A percentile compares a stretch with the other conserved stretches of the same genome.
phyloP scores from a whole-genome alignment of 2,888 invertebrate species.

The Spisula solida region DNA sequence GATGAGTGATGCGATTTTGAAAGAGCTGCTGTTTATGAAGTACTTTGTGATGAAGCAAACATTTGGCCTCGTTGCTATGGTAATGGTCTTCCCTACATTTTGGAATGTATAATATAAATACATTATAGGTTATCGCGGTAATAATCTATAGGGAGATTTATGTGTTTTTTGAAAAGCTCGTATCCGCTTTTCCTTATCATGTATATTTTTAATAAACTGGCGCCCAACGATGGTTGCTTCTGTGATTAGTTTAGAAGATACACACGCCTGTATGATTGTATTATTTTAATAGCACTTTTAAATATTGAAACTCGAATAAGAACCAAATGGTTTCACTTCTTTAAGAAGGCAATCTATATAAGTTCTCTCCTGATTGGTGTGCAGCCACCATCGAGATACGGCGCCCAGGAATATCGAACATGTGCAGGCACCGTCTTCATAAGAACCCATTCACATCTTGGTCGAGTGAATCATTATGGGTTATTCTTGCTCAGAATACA shows the following conservation, averaged over 20 bases:
- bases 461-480: too few relatives aligned
- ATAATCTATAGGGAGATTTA: constrained; percentile 30
- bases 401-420: too few relatives aligned
- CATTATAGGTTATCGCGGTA: constrained; percentile 21
- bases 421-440: too few relatives aligned
- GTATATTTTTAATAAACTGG: constrained; percentile 10
- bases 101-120: constrained; percentile 52
- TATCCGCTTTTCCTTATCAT: neutral
- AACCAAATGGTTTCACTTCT: too few relatives aligned
- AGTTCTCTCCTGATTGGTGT: too few relatives aligned
- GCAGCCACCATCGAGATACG: too few relatives aligned
- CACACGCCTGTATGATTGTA: neutral
- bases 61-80: constrained; percentile 59
- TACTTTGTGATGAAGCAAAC: constrained; percentile 54
- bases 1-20: constrained; percentile 39
- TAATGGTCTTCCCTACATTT: constrained; percentile 35
- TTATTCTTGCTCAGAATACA: too few relatives aligned
- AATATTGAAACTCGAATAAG: too few relatives aligned
- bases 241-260: neutral
- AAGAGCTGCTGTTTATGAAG: constrained; percentile 26
- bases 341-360: too few relatives aligned
- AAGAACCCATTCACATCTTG: too few relatives aligned
- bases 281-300: too few relatives aligned
- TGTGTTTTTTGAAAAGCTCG: neutral
- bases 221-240: neutral